Evolutionary conservation across 2,888 invertebrate genomes (phyloP), one percentile per base, ranked within the genome.

Genomic region (Philaethria dido): DNA sequence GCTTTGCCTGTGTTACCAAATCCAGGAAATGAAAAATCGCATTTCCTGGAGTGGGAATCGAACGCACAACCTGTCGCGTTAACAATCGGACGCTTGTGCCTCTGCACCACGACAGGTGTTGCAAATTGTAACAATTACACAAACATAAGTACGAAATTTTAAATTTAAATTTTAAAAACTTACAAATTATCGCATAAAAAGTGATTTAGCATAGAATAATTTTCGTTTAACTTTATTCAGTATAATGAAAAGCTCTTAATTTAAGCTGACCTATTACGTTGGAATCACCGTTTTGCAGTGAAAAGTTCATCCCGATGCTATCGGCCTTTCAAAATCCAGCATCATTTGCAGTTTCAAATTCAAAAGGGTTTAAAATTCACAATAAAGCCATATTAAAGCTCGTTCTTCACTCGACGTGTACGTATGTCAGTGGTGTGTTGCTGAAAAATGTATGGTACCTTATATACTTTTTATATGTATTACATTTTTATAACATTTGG

Each of bases 311-410:
- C 67, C 54, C 57, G 67, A 73, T 69, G 65, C 61, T 67, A 69
- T 69, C 68, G 66, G 64, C 64, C 60, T 61, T 67, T 68, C 70
- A 55, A 67, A 69, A 68, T 68, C 64, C 69, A 59, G 70, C 73
- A 68, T 54, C 69, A 66, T 72, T 72, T 71, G 72, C 71, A 70
- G 70, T 70, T 71, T 64, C 67, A 68, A 69, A 69, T 72, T 72
- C 68, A 72, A 75, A 50, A 74, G 73, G 72, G 69, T 65, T 68
- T 69, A 69, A 69, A 73, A 71, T 69, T 71, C 68, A 70, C 70
- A 72, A 73, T 74, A 74, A 74, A 72, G 70, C 67, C 59, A 70
- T 74, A 75, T 74, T 74, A 64, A 64, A 50, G 57, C 48, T 13
- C 8, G 20, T 42, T 42, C 20, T 59, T 47, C 59, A 57, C 48